phyloP scores from a whole-genome alignment of 2,113 vertebrate genomes.

The Alosa alosa region DNA sequence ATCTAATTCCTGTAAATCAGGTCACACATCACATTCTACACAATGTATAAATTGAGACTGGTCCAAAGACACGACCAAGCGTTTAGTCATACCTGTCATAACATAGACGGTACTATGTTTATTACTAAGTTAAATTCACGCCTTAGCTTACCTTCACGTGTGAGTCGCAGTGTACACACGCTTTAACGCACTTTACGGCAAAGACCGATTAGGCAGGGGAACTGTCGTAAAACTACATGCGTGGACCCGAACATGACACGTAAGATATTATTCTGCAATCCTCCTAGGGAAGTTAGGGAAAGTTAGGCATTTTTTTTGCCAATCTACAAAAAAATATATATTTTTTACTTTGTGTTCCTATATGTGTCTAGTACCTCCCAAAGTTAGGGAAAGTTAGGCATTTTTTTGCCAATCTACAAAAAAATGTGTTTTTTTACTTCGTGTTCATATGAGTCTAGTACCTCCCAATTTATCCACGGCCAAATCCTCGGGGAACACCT shows the following conservation, averaged over 20 bases:
- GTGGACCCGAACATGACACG: neutral
- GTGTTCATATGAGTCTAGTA: too few relatives aligned
- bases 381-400: too few relatives aligned
- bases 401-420: too few relatives aligned
- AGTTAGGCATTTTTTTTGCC: too few relatives aligned
- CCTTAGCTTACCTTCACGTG: neutral
- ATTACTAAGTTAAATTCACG: neutral
- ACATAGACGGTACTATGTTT: neutral
- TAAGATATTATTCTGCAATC: too few relatives aligned
- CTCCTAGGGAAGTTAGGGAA: too few relatives aligned
- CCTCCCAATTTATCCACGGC: too few relatives aligned
- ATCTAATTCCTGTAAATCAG: neutral
- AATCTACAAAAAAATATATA: too few relatives aligned
- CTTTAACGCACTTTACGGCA: constrained; percentile 19
- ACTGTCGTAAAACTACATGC: neutral
- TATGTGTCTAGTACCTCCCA: too few relatives aligned
- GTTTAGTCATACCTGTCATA: neutral
- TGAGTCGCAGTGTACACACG: neutral
- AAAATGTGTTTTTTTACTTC: too few relatives aligned
- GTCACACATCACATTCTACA: neutral
- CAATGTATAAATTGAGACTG: neutral
- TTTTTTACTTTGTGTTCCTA: too few relatives aligned
- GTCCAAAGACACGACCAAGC: neutral
- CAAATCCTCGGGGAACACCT: too few relatives aligned
- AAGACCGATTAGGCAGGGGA: neutral